Percentiles rank a stretch among this genome's conserved stretches.
Conservation (phyloP, 2,113 vertebrate species). For the Lathamus discolor region DNA sequence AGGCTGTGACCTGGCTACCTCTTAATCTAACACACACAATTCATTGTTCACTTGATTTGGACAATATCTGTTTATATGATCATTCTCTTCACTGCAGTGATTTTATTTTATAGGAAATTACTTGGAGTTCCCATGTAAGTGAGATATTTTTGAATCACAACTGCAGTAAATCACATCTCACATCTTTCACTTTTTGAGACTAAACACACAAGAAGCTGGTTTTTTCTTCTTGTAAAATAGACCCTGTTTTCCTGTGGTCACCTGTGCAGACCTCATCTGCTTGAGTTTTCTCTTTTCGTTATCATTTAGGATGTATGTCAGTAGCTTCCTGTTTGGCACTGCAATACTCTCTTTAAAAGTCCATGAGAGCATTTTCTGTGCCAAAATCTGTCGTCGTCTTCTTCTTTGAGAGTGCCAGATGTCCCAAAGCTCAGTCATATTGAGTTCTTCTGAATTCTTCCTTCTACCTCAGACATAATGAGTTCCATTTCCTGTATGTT, state of each 20-base stretch:
- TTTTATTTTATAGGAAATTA: not conserved
- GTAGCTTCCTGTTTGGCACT: not conserved
- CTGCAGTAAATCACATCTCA: not conserved
- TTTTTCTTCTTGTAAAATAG: not conserved
- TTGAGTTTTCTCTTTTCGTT: not conserved
- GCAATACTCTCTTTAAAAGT: not conserved
- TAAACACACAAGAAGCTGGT: not conserved
- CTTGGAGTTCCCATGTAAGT: not conserved
- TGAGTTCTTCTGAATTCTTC: conserved; percentile 5
- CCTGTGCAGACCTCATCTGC: not conserved
- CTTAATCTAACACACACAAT: not conserved
- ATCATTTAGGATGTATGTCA: not conserved
- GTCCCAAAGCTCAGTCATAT: not conserved
- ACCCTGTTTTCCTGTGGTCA: not conserved
- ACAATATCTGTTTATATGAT: not conserved
- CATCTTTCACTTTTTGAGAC: not conserved
- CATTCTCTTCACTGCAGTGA: not conserved
- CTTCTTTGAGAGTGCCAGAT: not conserved
- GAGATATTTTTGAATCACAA: not conserved
- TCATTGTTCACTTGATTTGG: not conserved
- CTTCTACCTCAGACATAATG: not conserved
- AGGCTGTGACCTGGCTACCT: not conserved
- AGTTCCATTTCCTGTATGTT: not conserved
- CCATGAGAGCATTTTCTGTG: not conserved
- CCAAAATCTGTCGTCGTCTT: not conserved